Conservation (phyloP, 64 coral and sea anemone genomes). For the Actinia tenebrosa region DNA sequence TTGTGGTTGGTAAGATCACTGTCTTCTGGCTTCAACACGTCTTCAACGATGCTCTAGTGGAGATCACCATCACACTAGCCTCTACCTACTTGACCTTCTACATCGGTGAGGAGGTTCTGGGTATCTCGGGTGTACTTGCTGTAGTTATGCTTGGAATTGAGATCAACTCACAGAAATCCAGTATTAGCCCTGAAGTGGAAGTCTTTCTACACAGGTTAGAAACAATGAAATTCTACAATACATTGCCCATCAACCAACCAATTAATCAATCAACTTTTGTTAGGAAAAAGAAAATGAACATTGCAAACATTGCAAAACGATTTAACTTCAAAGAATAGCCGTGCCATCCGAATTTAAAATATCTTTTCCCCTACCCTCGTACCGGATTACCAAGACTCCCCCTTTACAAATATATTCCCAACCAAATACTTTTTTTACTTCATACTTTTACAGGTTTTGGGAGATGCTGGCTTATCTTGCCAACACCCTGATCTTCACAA, state of each 20-base stretch:
- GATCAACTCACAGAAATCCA: constrained; percentile 88
- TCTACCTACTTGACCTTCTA: constrained; percentile 93
- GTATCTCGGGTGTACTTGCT: constrained; percentile 91
- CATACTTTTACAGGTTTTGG: constrained; percentile 55
- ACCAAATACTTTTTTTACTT: too few species aligned
- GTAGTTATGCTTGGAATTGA: constrained; percentile 97
- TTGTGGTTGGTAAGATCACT: constrained; percentile 81
- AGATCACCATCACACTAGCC: constrained; percentile 94
- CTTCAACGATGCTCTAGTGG: constrained; percentile 96
- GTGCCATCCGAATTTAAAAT: too few species aligned
- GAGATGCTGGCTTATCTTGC: constrained; percentile 96
- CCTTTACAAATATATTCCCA: too few species aligned
- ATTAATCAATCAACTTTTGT: too few species aligned
- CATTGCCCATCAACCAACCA: too few species aligned
- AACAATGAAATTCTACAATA: too few species aligned
- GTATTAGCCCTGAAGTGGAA: constrained; percentile 96
- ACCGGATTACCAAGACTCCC: too few species aligned
- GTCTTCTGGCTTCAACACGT: constrained; percentile 98
- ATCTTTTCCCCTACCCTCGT: too few species aligned
- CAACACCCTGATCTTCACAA: constrained; percentile 91
- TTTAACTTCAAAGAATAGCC: too few species aligned
- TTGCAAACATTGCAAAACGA: too few species aligned
- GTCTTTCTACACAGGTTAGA: constrained; percentile 85
- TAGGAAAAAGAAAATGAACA: too few species aligned
- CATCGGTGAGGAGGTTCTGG: constrained; percentile 90